These are phyloP conservation scores for Tipula helvola DNA, from an alignment of 2,888 invertebrate species.

Conservation along the genomic window DNA sequence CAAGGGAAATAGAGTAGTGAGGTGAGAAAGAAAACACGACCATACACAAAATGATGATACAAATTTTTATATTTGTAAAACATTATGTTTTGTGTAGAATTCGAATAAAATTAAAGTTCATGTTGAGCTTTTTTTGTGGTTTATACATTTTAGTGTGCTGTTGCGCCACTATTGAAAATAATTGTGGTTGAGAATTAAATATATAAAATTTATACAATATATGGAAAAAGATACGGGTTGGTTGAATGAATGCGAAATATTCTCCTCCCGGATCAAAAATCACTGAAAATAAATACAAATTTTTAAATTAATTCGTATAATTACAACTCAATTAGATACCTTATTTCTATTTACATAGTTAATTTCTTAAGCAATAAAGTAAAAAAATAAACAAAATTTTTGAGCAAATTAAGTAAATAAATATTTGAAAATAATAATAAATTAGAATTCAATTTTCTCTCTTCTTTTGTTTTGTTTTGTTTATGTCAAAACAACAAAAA, in stretches of 20 bases:
- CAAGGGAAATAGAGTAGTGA: neutral
- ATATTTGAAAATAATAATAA: neutral
- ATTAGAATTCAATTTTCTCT: neutral
- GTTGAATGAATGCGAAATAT: neutral
- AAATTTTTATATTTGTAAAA: neutral
- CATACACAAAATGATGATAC: neutral
- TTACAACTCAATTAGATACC: neutral
- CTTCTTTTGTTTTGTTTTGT: neutral
- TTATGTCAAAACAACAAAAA: neutral
- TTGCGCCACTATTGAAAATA: neutral
- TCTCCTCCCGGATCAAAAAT: neutral
- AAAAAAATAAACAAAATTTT: neutral
- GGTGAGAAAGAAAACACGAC: neutral
- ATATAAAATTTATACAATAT: neutral
- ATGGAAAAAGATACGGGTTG: neutral
- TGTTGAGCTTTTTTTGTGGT: neutral
- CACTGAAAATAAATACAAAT: neutral
- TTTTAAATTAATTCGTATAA: neutral
- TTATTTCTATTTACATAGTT: neutral
- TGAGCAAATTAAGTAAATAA: neutral
- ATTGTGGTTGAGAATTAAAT: neutral
- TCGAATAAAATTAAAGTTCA: neutral
- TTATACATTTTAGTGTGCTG: neutral
- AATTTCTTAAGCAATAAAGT: neutral
- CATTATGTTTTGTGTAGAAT: neutral